Evolutionary conservation across 1,140 invertebrate genomes (phyloP).

Genomic region (Calycopis cecrops): DNA sequence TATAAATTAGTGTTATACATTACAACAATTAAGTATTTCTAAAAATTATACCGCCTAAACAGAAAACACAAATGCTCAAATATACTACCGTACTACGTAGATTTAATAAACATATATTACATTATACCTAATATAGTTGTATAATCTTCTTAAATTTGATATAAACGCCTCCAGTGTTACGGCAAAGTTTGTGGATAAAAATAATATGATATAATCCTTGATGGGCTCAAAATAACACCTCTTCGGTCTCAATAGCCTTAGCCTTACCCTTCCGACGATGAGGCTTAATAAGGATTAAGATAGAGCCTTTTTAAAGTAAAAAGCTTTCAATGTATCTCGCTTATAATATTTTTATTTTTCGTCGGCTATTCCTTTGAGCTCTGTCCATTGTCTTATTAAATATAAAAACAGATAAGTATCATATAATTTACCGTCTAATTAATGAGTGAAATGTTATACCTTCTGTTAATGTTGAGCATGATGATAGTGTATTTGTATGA

Average conservation of each 20-base stretch:
- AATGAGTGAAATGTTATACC: no score
- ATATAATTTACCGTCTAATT: no score
- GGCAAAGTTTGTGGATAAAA: constrained; percentile 36
- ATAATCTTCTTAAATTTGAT: constrained; percentile 46
- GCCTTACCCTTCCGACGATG: constrained; percentile 46
- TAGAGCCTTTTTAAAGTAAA: constrained; percentile 66
- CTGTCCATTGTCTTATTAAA: constrained; percentile 4
- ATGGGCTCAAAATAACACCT: constrained; percentile 63
- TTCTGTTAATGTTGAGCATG: no score
- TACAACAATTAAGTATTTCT: no score
- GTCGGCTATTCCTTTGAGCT: constrained; percentile 32
- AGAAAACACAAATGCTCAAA: neutral
- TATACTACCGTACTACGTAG: neutral
- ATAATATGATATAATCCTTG: constrained; percentile 58
- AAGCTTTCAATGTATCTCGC: constrained; percentile 61
- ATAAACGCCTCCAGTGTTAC: constrained; percentile 51
- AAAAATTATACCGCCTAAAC: no score
- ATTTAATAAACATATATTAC: no score
- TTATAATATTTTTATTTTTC: constrained; percentile 54
- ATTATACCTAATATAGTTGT: neutral
- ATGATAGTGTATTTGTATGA: no score
- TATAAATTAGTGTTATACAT: no score
- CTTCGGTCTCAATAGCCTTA: constrained; percentile 45
- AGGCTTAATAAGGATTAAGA: constrained; percentile 71
- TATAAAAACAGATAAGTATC: neutral